Evolutionary conservation across 2,888 invertebrate species (phyloP).

Genomic region (Agapetus fuscipes): DNA sequence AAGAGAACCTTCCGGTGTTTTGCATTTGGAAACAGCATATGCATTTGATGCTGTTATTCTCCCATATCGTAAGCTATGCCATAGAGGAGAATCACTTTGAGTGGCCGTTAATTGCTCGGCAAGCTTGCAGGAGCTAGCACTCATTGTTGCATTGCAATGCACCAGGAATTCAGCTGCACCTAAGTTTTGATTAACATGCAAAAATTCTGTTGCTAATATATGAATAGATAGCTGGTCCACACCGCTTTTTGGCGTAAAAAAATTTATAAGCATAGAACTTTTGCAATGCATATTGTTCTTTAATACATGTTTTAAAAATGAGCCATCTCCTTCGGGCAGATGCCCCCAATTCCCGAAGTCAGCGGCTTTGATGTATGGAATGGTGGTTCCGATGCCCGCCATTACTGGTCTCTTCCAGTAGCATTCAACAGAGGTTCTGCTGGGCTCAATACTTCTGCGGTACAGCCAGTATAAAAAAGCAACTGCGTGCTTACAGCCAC

Average conservation of each 20-base stretch:
- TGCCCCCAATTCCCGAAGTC: too few relatives aligned
- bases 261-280: neutral
- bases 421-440: too few relatives aligned
- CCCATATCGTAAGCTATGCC: conserved; percentile 2
- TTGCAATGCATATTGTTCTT: too few relatives aligned
- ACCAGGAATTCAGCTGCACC: neutral
- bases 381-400: too few relatives aligned
- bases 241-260: neutral
- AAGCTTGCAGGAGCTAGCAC: neutral
- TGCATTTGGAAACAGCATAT: conserved; percentile 2
- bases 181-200: neutral
- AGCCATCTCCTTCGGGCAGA: too few relatives aligned
- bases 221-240: neutral
- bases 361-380: too few relatives aligned
- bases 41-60: conserved; percentile 1
- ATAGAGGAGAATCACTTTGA: conserved; percentile 1
- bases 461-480: too few relatives aligned
- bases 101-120: neutral
- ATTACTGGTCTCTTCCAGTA: too few relatives aligned
- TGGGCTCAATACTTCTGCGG: too few relatives aligned
- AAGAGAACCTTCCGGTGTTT: neutral
- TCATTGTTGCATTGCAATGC: neutral
- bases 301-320: too few relatives aligned
- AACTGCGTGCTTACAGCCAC: too few relatives aligned
- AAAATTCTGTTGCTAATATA: neutral